These are phyloP conservation scores for Sebastolobus alascanus DNA, from an alignment of 2,797 vertebrate species.

Conservation along the genomic window DNA sequence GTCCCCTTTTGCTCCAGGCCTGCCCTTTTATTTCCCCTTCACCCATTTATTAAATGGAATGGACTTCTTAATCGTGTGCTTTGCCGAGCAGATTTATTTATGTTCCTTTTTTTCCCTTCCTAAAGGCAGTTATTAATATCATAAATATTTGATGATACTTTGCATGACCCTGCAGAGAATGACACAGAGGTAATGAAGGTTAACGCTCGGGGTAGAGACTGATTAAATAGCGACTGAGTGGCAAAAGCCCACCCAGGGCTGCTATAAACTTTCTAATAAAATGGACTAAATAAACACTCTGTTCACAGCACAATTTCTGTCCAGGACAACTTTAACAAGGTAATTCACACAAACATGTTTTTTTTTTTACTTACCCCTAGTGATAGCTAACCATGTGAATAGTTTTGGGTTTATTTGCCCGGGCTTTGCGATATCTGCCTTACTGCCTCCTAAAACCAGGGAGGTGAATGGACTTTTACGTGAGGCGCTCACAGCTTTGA, in stretches of 20 bases:
- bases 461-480: not conserved
- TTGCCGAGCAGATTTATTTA: constrained; percentile 80
- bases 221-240: constrained; percentile 75
- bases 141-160: constrained; percentile 85
- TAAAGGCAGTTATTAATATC: constrained; percentile 85
- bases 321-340: constrained; percentile 51
- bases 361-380: not conserved
- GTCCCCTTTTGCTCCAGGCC: not conserved
- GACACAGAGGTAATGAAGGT: constrained; percentile 77
- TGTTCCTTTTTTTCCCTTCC: constrained; percentile 68
- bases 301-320: constrained; percentile 29
- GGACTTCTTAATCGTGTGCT: constrained; percentile 76
- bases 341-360: constrained; percentile 48
- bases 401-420: constrained; percentile 26
- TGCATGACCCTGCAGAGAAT: constrained; percentile 78
- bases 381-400: constrained; percentile 26
- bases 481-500: not conserved
- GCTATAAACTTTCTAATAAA: constrained; percentile 67
- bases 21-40: constrained; percentile 68
- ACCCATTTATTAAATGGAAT: constrained; percentile 73
- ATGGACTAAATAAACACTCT: constrained; percentile 66
- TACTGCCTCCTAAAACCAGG: not conserved
- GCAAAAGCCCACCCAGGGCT: constrained; percentile 47
- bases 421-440: not conserved
- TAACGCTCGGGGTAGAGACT: constrained; percentile 65